Conservation (phyloP, 1,140 invertebrate species). For the Heliothis subflexa region DNA sequence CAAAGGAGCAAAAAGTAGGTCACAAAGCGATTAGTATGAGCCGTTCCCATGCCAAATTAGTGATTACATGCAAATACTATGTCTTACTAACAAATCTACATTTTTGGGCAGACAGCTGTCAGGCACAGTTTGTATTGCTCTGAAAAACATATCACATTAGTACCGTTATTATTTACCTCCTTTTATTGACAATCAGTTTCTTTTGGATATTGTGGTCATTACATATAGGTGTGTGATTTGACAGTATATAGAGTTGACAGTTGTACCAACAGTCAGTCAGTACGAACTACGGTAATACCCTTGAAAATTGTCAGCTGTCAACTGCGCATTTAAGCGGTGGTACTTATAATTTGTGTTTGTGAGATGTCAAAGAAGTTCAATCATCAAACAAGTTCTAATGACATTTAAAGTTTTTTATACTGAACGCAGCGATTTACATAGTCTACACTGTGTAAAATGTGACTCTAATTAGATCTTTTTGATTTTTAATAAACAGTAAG, state of each 20-base stretch:
- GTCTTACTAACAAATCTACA: constrained; percentile 86
- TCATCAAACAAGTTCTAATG: too few species aligned
- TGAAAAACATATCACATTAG: constrained; percentile 73
- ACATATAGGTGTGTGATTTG: constrained; percentile 1
- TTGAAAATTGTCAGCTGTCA: too few species aligned
- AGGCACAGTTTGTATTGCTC: constrained; percentile 83
- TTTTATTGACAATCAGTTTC: not conserved
- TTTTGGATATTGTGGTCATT: constrained; percentile 5
- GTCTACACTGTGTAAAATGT: too few species aligned
- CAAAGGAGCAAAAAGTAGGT: constrained; percentile 3
- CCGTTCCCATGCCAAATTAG: constrained; percentile 45
- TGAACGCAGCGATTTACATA: too few species aligned
- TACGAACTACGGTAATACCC: too few species aligned
- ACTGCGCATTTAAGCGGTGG: too few species aligned
- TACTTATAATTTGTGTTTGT: too few species aligned
- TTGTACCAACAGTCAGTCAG: too few species aligned
- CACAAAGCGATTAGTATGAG: constrained; percentile 18
- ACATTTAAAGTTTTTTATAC: too few species aligned
- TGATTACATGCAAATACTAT: constrained; percentile 73
- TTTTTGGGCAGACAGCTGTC: constrained; percentile 85
- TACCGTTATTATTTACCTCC: not conserved
- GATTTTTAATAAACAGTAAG: too few species aligned
- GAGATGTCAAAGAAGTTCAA: not conserved
- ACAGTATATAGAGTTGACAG: too few species aligned
- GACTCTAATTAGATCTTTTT: too few species aligned